Conservation (phyloP, 2,113 vertebrate genomes). For the Calyptomena viridis region DNA sequence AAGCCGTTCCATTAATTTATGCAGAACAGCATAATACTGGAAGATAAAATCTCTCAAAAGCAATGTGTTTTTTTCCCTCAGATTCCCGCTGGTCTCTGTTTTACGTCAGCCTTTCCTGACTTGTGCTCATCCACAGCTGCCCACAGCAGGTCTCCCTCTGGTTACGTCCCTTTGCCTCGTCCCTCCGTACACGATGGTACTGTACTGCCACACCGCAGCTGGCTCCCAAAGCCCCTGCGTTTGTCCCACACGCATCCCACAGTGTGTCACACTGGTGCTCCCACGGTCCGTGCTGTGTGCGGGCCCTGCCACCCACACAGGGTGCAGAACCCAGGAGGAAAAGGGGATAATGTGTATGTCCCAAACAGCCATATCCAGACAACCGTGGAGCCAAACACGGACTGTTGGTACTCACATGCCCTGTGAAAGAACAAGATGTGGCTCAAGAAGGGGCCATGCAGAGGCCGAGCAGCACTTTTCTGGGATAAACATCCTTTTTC, state of each 20-base stretch:
- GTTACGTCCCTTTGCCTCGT: too few species aligned
- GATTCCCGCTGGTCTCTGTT: neutral
- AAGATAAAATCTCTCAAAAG: neutral
- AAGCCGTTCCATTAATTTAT: neutral
- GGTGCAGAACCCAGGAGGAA: neutral
- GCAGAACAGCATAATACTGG: neutral
- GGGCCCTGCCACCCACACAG: too few species aligned
- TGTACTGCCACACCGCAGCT: too few species aligned
- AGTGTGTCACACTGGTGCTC: too few species aligned
- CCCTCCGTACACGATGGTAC: too few species aligned
- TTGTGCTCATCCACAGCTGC: too few species aligned
- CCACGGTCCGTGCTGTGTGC: too few species aligned
- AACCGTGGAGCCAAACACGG: neutral
- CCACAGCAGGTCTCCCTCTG: too few species aligned
- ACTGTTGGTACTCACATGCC: neutral
- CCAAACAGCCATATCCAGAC: neutral
- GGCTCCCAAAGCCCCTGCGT: too few species aligned
- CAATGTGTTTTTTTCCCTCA: too few species aligned
- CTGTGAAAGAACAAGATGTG: neutral
- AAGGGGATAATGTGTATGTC: neutral
- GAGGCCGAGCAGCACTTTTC: too few species aligned
- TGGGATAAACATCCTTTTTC: neutral
- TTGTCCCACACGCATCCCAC: too few species aligned
- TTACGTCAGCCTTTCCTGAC: neutral
- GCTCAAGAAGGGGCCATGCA: neutral